Base-by-base conservation (phyloP, 2,113 vertebrate genomes). In the Gymnocephalus cernua region DNA sequence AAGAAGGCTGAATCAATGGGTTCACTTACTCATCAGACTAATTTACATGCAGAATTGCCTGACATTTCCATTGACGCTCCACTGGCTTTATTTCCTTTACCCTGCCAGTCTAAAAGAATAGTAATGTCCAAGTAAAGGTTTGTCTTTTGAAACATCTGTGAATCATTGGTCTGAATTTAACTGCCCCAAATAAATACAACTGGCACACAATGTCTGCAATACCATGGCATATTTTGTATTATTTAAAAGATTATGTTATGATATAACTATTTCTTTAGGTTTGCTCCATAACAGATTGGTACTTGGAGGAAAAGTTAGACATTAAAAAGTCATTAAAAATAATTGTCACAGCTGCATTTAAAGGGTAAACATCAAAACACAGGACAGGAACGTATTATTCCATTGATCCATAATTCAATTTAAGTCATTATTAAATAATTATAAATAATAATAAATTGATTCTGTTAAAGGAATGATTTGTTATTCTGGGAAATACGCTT, bases 11-110 rank as follows among this genome's bases (percentile, higher is more conserved):
- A 86, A 69, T 77, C 77, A 89, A 1, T 70, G 79, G 79, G 50
- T 81, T 75, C 29, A 56, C 66, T 86, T 84, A 77, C 44, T 88
- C 77, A 85, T 87, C 70, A 84, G 67, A 77, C 68, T 82, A n/a
- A n/a, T n/a, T n/a, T n/a, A 53, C 44, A 47, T 83, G 41, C 45
- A 78, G 62, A 77, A 80, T 78, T 73, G 45, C 59, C 44, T 80
- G 65, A 72, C 45, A 65, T 91, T 92, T 91, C 85, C 86, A 84
- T 1, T 63, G 25, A 77, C 51, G 19, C 23, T 51, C 29, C 44
- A 45, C 41, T 64, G 53, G 75, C n/a, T 77, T 74, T 79, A 41
- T 68, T 74, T 81, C 64, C 27, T 73, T 67, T 38, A 65, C 48
- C 23, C 29, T 13, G 51, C 53, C 75, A 73, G 19, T 51, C 13